Base-by-base conservation (phyloP, 2,888 invertebrate genomes). In the Nomada ferruginata region DNA sequence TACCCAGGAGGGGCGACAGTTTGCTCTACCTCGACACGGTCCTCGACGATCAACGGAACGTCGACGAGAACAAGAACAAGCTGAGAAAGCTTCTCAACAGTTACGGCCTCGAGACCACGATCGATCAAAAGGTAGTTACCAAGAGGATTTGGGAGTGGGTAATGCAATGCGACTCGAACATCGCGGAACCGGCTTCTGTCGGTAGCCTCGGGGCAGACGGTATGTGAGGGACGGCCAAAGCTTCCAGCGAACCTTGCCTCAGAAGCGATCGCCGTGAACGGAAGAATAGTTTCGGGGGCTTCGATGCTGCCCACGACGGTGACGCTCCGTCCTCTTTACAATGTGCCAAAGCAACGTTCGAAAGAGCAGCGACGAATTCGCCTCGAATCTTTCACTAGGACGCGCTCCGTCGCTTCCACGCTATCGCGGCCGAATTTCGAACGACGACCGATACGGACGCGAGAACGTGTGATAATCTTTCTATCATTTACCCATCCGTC, bases 71-170 rank as follows among this genome's bases (percentile, higher is more conserved):
- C 86, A 95, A 95, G 84, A 93, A 94, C 71, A 94, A 95, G 63
- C 90, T 95, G 77, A 94, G 94, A 82, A 94, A 95, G 71, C 92
- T 95, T 84, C 94, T 95, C 89, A 95, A 95, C 87, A 95, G 94
- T 84, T 95, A 95, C 88, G 96, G 96, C 0, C 94, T 96, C 63
- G 96, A 96, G 86, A 95, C 95, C 1, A 95, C 95, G 3, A 94
- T 96, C 18, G 96, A 96, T 90, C 95, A 96, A 89, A 94, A 94
- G 53, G 94, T 95, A 42, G 94, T 96, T 81, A 95, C 95, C 57
- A 94, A 95, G 78, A 93, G 96, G 71, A 95, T 96, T 77, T 95
- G 96, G 93, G 96, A 96, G 81, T 96, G 96, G 96, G 94, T 96
- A n/a, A 94, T 95, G 87, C 94, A 95, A 55, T 95, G 95, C 86